Conservation (phyloP, 64 coral and sea anemone genomes). For the Montipora foliosa region DNA sequence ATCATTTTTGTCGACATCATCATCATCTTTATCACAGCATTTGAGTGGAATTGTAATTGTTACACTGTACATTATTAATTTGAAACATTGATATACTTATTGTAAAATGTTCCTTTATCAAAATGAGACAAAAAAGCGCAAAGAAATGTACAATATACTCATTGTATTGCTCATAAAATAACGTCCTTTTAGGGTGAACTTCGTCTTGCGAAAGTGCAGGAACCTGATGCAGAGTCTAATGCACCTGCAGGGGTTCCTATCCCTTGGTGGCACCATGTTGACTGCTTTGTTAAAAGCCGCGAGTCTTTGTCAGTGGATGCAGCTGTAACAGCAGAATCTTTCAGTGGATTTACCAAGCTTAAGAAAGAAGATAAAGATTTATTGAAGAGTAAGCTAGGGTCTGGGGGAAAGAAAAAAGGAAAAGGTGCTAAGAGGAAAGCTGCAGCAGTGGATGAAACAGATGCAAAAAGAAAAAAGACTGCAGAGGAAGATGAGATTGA, state of each 20-base stretch:
- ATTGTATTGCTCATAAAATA: not conserved
- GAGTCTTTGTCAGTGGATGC: constrained; percentile 62
- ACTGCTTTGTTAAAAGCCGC: constrained; percentile 66
- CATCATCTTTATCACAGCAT: not conserved
- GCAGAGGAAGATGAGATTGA: constrained; percentile 76
- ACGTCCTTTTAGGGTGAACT: constrained; percentile 53
- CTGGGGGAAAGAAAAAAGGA: constrained; percentile 46
- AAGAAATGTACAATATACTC: not conserved
- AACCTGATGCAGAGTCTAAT: constrained; percentile 71
- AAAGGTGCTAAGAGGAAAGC: constrained; percentile 82
- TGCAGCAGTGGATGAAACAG: constrained; percentile 51
- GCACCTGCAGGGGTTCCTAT: constrained; percentile 61
- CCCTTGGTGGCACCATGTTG: constrained; percentile 84
- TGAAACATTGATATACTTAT: too few relatives aligned
- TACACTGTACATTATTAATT: too few relatives aligned
- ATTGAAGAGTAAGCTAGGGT: constrained; percentile 85
- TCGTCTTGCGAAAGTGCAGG: constrained; percentile 85
- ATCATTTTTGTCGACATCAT: not conserved
- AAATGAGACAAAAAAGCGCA: too few relatives aligned
- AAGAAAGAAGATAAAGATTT: constrained; percentile 86
- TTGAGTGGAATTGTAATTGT: too few relatives aligned
- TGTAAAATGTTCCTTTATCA: too few relatives aligned
- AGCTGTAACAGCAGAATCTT: constrained; percentile 80
- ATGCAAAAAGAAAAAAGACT: constrained; percentile 73
- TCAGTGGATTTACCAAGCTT: constrained; percentile 82